Percentiles rank a stretch among this genome's conserved stretches.
phyloP scores from a whole-genome alignment of 2,888 invertebrate genomes.

The Mantis religiosa region DNA sequence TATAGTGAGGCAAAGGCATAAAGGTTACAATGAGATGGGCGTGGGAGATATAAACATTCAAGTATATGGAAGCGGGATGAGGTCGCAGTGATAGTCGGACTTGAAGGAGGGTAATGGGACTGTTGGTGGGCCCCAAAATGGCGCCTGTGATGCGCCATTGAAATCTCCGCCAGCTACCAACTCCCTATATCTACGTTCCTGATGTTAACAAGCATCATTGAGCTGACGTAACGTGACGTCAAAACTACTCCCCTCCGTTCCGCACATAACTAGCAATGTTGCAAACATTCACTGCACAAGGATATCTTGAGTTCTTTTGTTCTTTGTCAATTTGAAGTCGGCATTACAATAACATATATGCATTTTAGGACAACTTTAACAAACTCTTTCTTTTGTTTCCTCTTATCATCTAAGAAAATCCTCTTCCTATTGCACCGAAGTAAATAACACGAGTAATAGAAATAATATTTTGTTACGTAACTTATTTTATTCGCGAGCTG shows the following conservation, averaged over 20 bases:
- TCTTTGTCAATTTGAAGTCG: too few relatives aligned
- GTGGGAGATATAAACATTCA: not conserved
- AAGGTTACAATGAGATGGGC: not conserved
- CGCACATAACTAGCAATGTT: too few relatives aligned
- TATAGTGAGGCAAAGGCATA: not conserved
- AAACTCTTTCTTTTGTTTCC: too few relatives aligned
- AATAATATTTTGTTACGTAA: too few relatives aligned
- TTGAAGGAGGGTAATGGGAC: not conserved
- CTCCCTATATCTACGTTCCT: not conserved
- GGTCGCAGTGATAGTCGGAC: not conserved
- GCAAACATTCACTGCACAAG: not conserved
- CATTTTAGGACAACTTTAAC: too few relatives aligned
- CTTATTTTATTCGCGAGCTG: too few relatives aligned
- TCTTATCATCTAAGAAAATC: too few relatives aligned
- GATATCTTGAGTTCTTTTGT: too few relatives aligned
- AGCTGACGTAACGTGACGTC: constrained; percentile 5
- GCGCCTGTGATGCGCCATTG: constrained; percentile 4
- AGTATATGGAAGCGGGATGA: not conserved
- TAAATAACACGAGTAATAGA: too few relatives aligned
- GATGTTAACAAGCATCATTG: constrained; percentile 5
- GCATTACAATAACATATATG: too few relatives aligned
- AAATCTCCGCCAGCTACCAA: not conserved
- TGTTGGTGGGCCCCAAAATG: constrained; percentile 9
- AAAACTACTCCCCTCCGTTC: not conserved
- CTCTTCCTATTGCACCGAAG: too few relatives aligned